These are phyloP conservation scores for Plebejus anna DNA, from an alignment of 2,888 invertebrate species.

Conservation along the genomic window DNA sequence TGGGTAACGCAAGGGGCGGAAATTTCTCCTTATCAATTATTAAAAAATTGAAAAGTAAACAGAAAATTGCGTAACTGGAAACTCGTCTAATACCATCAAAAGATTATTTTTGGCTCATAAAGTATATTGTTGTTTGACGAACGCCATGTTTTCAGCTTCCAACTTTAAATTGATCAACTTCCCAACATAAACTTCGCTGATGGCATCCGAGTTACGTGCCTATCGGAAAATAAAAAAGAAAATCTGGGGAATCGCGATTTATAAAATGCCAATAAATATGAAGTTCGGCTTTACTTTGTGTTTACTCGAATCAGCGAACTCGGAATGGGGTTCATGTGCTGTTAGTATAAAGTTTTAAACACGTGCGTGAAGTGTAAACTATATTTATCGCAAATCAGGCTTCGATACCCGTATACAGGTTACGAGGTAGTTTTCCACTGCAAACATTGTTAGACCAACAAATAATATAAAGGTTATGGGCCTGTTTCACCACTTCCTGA, in stretches of 20 bases:
- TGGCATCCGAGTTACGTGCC: constrained; percentile 21
- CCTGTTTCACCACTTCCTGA: no score
- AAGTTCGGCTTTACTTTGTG: not conserved
- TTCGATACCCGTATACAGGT: not conserved
- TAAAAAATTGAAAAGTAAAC: not conserved
- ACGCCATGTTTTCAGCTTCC: constrained; percentile 16
- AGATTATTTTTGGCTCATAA: constrained; percentile 26
- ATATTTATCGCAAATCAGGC: not conserved
- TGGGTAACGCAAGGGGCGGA: no score
- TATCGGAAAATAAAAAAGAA: constrained; percentile 4
- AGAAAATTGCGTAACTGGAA: constrained; percentile 25
- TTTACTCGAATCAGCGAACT: constrained; percentile 13
- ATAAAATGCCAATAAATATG: constrained; percentile 8
- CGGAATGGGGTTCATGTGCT: not conserved
- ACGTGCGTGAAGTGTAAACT: constrained; percentile 4
- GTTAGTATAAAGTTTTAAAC: constrained; percentile 4
- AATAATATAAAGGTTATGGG: not conserved
- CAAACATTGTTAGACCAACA: not conserved
- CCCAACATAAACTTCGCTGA: constrained; percentile 44
- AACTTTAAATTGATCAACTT: constrained; percentile 31
- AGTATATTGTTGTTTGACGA: constrained; percentile 22
- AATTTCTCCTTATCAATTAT: not conserved
- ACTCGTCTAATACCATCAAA: constrained; percentile 27
- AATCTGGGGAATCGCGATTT: not conserved
- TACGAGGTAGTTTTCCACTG: not conserved